Evolutionary conservation across 1,140 invertebrate genomes (phyloP), one percentile per base, ranked within the genome.

Genomic region (Papilio helenus): DNA sequence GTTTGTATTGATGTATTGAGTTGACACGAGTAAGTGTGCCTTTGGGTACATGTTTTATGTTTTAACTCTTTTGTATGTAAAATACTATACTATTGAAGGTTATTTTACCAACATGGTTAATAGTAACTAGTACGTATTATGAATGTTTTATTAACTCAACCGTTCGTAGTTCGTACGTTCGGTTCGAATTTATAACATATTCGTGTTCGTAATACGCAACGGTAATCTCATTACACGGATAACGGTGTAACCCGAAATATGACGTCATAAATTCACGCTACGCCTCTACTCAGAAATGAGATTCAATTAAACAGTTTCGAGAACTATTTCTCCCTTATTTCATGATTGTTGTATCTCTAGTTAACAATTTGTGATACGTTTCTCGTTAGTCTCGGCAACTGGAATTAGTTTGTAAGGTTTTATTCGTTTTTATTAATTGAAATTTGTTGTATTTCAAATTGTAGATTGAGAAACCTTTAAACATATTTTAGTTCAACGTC

Each of bases 241-340:
- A 68, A 68, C 61, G 61, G 61, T 68, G 61, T 68, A 68, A 68
- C 61, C 26, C 61, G 23, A 68, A 68, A 68, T 68, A 14, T 68
- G 61, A 68, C 61, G 61, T 68, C 61, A 68, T 68, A 68, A 68
- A 68, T 16, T 29, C 12, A 5, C 58, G 58, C 61, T 68, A 61
- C 58, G 58, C 23, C 58, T 26, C 16, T 61, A 61, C 58, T 12
- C 58, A 34, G 26, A 26, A 29, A 26, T 26, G 61, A 68, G 61
- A 68, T 68, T 68, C 61, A 68, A 68, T 68, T 68, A 68, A 68
- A 68, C 61, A 16, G 61, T 29, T 68, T 16, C 61, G 26, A 14
- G 14, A 68, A 68, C 61, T 68, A 68, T 68, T 29, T 29, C 61
- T 16, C 61, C 61, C 23, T 29, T 68, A 68, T 68, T 29, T 34